Percentiles rank a stretch among this genome's conserved stretches.
phyloP scores from a whole-genome alignment of 2,797 vertebrate genomes.

The Simalia tracyae region DNA sequence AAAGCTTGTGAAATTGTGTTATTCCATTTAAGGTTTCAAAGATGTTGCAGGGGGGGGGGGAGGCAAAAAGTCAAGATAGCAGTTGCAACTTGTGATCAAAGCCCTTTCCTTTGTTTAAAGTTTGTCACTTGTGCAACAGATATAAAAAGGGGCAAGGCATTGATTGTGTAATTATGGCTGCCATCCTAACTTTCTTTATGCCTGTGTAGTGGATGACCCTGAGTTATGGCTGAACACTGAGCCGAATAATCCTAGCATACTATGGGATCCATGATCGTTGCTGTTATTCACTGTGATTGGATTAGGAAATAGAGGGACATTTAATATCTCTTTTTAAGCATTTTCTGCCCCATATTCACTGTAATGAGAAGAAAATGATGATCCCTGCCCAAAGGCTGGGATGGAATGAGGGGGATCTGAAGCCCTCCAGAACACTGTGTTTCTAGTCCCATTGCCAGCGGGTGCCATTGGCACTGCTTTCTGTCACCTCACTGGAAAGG shows the following conservation, averaged over 20 bases:
- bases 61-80: not conserved
- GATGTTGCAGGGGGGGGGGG: not conserved
- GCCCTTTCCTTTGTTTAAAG: not conserved
- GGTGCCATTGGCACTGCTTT: not conserved
- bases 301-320: too few species aligned
- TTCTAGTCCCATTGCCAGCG: not conserved
- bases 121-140: not conserved
- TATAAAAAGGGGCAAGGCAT: too few species aligned
- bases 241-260: too few species aligned
- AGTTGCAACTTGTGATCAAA: not conserved
- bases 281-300: too few species aligned
- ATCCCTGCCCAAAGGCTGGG: not conserved
- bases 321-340: too few species aligned
- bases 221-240: too few species aligned
- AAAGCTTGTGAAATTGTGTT: not conserved
- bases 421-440: too few species aligned
- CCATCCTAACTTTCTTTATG: too few species aligned
- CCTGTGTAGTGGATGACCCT: too few species aligned
- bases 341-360: not conserved
- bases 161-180: too few species aligned
- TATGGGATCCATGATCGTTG: too few species aligned
- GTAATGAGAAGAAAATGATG: not conserved
- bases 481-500: not conserved
- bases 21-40: not conserved
- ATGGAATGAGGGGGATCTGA: not conserved